Evolutionary conservation across 2,113 vertebrate genomes (phyloP).

Genomic region (Phyllostomus discolor): DNA sequence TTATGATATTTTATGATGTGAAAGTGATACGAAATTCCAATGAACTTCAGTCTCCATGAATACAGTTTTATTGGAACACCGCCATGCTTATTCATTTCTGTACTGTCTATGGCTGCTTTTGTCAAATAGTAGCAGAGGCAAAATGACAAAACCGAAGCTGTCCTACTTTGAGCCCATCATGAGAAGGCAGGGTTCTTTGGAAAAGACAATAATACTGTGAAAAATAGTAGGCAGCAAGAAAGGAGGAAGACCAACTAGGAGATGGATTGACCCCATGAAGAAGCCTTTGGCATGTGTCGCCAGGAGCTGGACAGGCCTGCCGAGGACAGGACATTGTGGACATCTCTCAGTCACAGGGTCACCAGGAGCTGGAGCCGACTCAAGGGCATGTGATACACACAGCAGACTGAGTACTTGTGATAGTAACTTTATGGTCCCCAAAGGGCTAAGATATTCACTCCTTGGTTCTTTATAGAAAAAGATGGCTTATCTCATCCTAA

Average conservation of each 20-base stretch:
- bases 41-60: background rate
- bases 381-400: background rate
- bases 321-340: background rate
- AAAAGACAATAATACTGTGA: background rate
- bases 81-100: background rate
- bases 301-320: background rate
- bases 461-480: background rate
- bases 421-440: background rate
- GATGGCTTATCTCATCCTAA: background rate
- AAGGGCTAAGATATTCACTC: background rate
- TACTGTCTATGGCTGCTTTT: rapidly evolving
- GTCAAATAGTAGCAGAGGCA: rapidly evolving
- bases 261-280: background rate
- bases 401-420: background rate
- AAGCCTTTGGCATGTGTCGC: background rate
- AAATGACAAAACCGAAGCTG: background rate
- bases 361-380: background rate
- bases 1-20: background rate
- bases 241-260: background rate
- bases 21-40: background rate
- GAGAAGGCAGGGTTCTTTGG: background rate
- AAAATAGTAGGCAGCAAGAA: background rate
- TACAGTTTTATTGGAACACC: background rate
- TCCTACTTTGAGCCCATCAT: background rate
- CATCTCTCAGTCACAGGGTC: background rate